Base-by-base conservation (phyloP, 2,888 invertebrate species). In the Caenorhabditis wallacei region DNA sequence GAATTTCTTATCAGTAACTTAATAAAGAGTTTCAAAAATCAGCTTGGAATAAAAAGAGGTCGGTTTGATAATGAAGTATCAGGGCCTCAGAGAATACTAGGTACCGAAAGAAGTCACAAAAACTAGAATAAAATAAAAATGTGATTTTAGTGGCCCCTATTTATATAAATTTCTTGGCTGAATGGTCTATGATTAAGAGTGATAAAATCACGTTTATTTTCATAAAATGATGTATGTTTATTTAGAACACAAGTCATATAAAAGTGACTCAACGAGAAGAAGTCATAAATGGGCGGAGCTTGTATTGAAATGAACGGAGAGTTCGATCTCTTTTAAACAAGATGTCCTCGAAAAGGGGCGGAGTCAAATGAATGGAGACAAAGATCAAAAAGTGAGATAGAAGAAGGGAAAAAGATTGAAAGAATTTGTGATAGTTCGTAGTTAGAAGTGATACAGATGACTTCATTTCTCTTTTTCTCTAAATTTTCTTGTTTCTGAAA, bases 381-480 rank as follows among this genome's bases (percentile, higher is more conserved):
- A 16, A 71, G 70, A 71, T 71, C 71, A 61, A 18, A 37, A 20
- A 51, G 30, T 7, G 51, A 30, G 22, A 46, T 16, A 40, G 53
- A 26, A 2, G 18, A n/a, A n/a, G 37, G 57, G 22, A n/a, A n/a
- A n/a, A n/a, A 26, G 57, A 30, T n/a, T 48, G 46, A 54, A 40
- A 48, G 43, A 53, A 18, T 53, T 61, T 26, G 71, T 71, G 71
- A 71, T 71, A 71, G 61, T 71, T 71, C 48, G 71, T 71, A 53
- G 22, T 37, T 20, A 11, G 35, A 20, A 51, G 37, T 24, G 63
- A 37, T 61, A 51, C 37, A 57, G 30, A 46, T 26, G 22, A 43
- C 26, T 35, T 46, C 2, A 18, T 7, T 2, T 37, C 43, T 69
- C 26, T 48, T 11, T 16, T 43, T n/a, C 46, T 56, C 57, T 56